Conservation (phyloP, 2,113 vertebrate genomes). For the Neolamprologus caudopunctatus region DNA sequence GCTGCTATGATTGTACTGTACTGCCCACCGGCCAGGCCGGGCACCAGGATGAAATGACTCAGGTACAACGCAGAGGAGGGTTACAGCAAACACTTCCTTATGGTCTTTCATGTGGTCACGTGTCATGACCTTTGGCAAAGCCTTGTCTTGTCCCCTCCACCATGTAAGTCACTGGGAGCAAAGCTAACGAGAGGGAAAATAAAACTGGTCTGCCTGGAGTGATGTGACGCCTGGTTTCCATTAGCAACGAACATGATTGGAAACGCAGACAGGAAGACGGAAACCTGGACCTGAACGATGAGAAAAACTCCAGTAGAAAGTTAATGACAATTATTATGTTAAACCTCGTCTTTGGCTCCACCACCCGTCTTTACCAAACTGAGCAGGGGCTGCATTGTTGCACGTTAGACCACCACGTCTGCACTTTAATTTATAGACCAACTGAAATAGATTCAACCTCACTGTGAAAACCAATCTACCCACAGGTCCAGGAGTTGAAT, state of each 20-base stretch:
- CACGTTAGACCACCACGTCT: background rate
- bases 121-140: background rate
- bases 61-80: fast-evolving
- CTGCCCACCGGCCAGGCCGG: background rate
- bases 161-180: background rate
- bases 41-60: background rate
- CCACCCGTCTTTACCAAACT: background rate
- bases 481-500: background rate
- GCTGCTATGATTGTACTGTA: background rate
- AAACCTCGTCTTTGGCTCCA: background rate
- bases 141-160: background rate
- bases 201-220: background rate
- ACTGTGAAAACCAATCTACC: background rate
- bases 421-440: background rate
- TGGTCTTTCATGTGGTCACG: fast-evolving
- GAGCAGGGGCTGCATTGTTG: background rate
- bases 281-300: fast-evolving
- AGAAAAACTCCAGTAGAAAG: background rate
- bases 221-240: background rate
- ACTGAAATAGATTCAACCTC: background rate
- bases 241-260: background rate
- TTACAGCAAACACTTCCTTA: background rate
- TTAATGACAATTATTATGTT: background rate
- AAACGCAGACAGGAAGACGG: background rate
- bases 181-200: background rate